Evolutionary conservation across 2,113 vertebrate genomes (phyloP), one percentile per base, ranked within the genome.

Genomic region (Cyprinodon variegatus): DNA sequence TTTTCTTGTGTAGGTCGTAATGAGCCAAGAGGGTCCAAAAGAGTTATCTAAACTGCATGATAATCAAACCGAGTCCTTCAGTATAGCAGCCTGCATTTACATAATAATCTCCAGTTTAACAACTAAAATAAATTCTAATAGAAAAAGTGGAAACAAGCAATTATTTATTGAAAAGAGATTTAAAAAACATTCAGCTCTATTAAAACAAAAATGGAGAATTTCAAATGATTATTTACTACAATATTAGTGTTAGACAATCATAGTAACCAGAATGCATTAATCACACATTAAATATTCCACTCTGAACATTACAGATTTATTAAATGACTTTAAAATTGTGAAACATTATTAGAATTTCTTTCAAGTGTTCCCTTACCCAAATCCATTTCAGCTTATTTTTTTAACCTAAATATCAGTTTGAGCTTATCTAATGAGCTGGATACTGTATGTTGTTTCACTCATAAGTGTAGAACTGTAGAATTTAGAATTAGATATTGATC

Each of bases 1-100:
- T 43, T 29, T 46, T 66, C n/a, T 39, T 59, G 17, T 10, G n/a
- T 82, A 37, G 48, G 53, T 79, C 63, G 79, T 50, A 75, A 22
- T 50, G 79, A 60, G 36, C 60, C 29, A 29, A 62, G 29, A 13
- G 53, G 61, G 57, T 59, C 68, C 71, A 75, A 70, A 65, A 43
- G 68, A 20, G 46, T 69, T 65, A 65, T 75, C 53, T 61, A 74
- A 64, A 75, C 37, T 12, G 12, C 29, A 20, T 57, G 38, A 39
- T 68, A 4, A 61, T 79, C 13, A 39, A n/a, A 62, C 15, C 11
- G 22, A 39, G 40, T 50, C n/a, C 41, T 29, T 29, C 29, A 29
- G 29, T 29, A 29, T 29, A 29, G 29, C 29, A 29, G 29, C 29
- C 29, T 29, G 29, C 29, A 29, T 29, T 29, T 29, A 29, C 29